These are phyloP conservation scores for Crax fasciolata DNA, from an alignment of 2,797 vertebrate species.

Conservation along the genomic window DNA sequence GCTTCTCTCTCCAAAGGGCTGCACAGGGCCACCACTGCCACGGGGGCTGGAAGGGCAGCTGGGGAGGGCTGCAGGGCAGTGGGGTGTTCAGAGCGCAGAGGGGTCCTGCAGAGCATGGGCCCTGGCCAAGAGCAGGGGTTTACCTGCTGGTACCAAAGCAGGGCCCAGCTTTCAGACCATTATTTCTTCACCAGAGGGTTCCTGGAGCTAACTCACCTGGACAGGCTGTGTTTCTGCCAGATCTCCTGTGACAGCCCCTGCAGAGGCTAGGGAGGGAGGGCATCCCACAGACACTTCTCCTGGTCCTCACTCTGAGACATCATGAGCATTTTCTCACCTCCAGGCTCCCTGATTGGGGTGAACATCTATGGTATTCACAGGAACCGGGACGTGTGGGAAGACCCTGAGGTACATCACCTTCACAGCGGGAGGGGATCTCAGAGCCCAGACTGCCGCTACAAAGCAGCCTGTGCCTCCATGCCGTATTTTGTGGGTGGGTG, in stretches of 20 bases:
- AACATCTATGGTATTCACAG: conserved; percentile 78
- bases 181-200: not conserved
- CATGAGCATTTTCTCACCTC: not conserved
- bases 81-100: not conserved
- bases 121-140: not conserved
- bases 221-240: not conserved
- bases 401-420: conserved; percentile 77
- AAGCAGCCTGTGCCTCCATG: not conserved
- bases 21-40: not conserved
- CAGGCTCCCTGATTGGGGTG: conserved; percentile 27
- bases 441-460: not conserved
- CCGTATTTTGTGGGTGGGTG: not conserved
- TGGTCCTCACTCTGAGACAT: not conserved
- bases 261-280: not conserved
- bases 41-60: not conserved
- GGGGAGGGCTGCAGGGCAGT: not conserved
- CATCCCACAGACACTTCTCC: not conserved
- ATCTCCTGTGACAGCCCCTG: not conserved
- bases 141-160: not conserved
- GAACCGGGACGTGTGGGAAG: conserved; percentile 77
- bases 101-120: not conserved
- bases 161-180: not conserved
- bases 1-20: not conserved
- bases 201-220: not conserved
- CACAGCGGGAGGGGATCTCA: not conserved